Conservation (phyloP, 1,140 invertebrate species). For the Panagrolaimus sp. region DNA sequence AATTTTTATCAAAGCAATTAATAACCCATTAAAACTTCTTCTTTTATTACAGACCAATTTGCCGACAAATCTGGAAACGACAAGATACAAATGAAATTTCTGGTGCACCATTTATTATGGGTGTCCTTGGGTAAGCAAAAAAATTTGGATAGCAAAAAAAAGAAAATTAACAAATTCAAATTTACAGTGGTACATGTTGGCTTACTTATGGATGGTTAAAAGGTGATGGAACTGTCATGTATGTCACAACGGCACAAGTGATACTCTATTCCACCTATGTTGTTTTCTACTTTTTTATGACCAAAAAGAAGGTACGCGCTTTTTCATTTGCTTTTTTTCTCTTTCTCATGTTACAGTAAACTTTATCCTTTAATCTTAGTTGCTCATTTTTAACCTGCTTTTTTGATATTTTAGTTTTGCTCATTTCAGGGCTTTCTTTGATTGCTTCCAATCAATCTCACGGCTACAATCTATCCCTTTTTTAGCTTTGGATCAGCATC, state of each 20-base stretch:
- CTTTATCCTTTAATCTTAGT: no score
- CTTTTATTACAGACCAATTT: constrained; percentile 53
- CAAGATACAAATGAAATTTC: constrained; percentile 54
- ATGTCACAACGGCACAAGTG: constrained; percentile 48
- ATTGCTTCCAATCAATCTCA: constrained; percentile 11
- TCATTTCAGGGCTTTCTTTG: background rate
- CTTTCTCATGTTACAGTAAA: no score
- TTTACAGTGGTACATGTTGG: constrained; percentile 50
- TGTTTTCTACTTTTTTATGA: constrained; percentile 57
- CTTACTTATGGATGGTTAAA: constrained; percentile 54
- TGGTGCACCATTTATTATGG: constrained; percentile 57
- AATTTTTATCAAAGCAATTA: constrained; percentile 3
- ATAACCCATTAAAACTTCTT: background rate
- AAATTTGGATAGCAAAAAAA: background rate
- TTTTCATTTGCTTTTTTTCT: background rate
- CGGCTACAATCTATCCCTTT: constrained; percentile 4
- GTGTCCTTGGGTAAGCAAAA: constrained; percentile 45
- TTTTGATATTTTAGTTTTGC: background rate
- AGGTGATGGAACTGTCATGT: constrained; percentile 47
- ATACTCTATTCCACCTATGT: constrained; percentile 47
- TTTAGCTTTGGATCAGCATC: constrained; percentile 53
- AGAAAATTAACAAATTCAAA: constrained; percentile 15
- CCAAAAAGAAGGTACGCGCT: constrained; percentile 56
- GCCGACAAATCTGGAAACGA: constrained; percentile 57
- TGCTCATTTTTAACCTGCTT: no score